These are phyloP conservation scores for Carapus acus DNA, from an alignment of 2,797 vertebrate species.

Conservation along the genomic window DNA sequence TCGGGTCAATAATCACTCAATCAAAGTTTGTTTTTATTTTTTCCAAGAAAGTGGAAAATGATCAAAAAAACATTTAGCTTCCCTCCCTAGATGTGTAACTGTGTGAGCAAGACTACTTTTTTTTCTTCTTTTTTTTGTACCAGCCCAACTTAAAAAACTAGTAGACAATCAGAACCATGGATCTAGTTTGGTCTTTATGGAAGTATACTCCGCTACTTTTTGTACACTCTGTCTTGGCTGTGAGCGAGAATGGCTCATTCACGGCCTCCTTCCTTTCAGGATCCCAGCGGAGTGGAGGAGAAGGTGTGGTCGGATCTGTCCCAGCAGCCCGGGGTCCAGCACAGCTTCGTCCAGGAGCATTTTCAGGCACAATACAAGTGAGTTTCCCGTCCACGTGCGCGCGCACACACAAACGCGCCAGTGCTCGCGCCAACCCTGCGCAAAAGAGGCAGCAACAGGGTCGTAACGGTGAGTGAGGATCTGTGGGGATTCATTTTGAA, in stretches of 20 bases:
- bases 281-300: constrained; percentile 58
- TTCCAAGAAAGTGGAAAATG: too few relatives aligned
- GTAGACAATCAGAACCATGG: too few relatives aligned
- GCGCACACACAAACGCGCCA: background rate
- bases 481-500: background rate
- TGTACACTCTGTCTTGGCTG: background rate
- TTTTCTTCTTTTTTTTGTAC: too few relatives aligned
- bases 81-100: too few relatives aligned
- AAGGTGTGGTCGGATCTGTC: constrained; percentile 34
- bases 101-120: too few relatives aligned
- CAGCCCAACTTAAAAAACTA: too few relatives aligned
- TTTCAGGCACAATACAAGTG: constrained; percentile 98
- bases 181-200: too few relatives aligned
- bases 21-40: constrained; percentile 18
- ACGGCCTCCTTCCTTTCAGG: constrained; percentile 63
- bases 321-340: constrained; percentile 50
- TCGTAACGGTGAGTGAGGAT: background rate
- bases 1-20: constrained; percentile 15
- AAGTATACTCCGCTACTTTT: too few relatives aligned
- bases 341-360: constrained; percentile 92
- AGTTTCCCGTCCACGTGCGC: constrained; percentile 40
- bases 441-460: too few relatives aligned
- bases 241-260: constrained; percentile 3
- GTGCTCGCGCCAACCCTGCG: too few relatives aligned
- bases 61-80: too few relatives aligned